Conservation (phyloP, 2,113 vertebrate genomes). For the Zosterops japonicus region DNA sequence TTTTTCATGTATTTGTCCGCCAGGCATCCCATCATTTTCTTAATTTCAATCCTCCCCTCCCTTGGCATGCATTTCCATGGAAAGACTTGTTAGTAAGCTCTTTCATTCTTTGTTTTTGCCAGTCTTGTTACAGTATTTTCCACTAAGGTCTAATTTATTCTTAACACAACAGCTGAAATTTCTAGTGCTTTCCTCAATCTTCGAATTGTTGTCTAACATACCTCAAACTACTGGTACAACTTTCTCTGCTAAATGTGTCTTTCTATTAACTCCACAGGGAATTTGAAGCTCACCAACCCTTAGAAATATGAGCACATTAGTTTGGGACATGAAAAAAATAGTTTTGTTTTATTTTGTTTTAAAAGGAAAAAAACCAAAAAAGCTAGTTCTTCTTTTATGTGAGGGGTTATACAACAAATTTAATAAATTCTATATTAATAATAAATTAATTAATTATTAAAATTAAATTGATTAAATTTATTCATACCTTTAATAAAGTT, state of each 20-base stretch:
- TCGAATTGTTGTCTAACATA: neutral
- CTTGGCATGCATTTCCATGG: conserved; percentile 1
- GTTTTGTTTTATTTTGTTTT: neutral
- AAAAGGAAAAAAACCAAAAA: no score
- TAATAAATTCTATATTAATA: neutral
- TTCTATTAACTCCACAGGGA: neutral
- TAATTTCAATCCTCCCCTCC: conserved; percentile 26
- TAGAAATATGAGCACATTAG: neutral
- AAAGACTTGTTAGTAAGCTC: neutral
- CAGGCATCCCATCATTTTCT: neutral
- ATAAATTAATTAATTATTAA: no score
- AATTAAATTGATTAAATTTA: no score
- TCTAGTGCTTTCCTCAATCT: neutral
- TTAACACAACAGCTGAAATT: neutral
- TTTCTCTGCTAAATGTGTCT: neutral
- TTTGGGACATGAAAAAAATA: neutral
- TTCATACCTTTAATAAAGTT: no score
- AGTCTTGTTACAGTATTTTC: conserved; percentile 54
- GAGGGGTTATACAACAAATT: neutral
- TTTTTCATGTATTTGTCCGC: neutral
- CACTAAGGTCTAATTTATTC: conserved; percentile 20
- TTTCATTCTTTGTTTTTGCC: conserved; percentile 47
- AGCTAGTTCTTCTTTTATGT: neutral
- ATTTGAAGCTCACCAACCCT: neutral
- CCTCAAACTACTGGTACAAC: neutral